Evolutionary conservation across 2,797 vertebrate species (phyloP).

Genomic region (Pipistrellus kuhlii): DNA sequence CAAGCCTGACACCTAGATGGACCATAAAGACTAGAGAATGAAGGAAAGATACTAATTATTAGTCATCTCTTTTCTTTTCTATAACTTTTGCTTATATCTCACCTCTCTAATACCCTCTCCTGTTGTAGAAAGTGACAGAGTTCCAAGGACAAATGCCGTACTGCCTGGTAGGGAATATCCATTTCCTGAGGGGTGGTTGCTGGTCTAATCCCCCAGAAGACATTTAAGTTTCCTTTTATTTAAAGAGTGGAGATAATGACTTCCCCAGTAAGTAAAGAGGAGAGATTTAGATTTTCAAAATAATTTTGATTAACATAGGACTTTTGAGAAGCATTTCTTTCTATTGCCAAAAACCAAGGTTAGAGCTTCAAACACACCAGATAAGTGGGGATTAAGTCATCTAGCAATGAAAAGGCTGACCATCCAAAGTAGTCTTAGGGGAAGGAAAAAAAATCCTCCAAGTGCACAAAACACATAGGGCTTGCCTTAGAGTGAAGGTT

Average conservation of each 20-base stretch:
- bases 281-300: conserved; percentile 52
- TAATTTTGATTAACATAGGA: not conserved
- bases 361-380: not conserved
- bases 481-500: not conserved
- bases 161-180: not conserved
- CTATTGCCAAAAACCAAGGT: not conserved
- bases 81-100: not conserved
- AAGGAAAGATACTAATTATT: not conserved
- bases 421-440: not conserved
- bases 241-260: conserved; percentile 32
- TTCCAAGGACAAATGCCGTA: conserved; percentile 38
- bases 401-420: not conserved
- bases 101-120: not conserved
- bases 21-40: not conserved
- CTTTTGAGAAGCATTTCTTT: conserved; percentile 49
- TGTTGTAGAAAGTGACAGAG: conserved; percentile 41
- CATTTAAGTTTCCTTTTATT: conserved; percentile 39
- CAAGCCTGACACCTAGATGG: not conserved
- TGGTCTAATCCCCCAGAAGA: conserved; percentile 42
- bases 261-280: conserved; percentile 37
- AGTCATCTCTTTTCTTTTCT: not conserved
- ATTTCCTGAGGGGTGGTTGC: conserved; percentile 33
- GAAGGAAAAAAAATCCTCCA: not conserved
- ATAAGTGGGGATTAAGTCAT: not conserved
- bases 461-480: not conserved